Evolutionary conservation across 1,140 invertebrate species (phyloP), one percentile per base, ranked within the genome.

Genomic region (Tetramorium simillimum): DNA sequence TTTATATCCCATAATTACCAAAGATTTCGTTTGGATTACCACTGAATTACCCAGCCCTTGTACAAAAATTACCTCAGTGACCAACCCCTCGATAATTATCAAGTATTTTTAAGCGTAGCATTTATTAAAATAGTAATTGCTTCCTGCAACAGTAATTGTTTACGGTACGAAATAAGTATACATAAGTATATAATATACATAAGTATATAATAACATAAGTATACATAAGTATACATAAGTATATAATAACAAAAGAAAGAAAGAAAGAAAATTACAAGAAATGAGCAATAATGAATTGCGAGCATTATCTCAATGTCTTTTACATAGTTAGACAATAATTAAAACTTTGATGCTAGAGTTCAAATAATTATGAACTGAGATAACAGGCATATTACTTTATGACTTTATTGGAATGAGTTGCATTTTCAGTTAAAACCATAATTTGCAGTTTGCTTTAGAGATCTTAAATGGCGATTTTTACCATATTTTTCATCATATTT

Each of bases 401-500:
- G 2, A 49, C 9, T 14, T 18, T 24, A 21, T 18, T 46, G 28
- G 14, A 56, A 56, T 14, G 7, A 81, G 21, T 18, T 81, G 37
- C 14, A 43, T 60, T 81, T 72, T 16, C 7, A 40, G 28, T 43
- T 43, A 37, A 70, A 81, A 56, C 0, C 18, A 43, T 43, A 70
- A 82, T 72, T 82, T 53, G 21, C n/a, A 56, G 49, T 63, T 78
- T 43, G 18, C 63, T 82, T 56, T 78, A 37, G 37, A 43, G 65
- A 62, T 72, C 16, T 43, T 58, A 43, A 81, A 70, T 24, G 62
- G 24, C 4, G n/a, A 69, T 53, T 80, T 67, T 69, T 4, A n/a
- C 1, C 43, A 46, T 69, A 40, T 82, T 37, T 70, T 14, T 21
- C 21, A 51, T 43, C 43, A 14, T 21, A 60, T 43, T 72, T 72